phyloP scores from a whole-genome alignment of 1,140 invertebrate species.

The Dendrolimus kikuchii region DNA sequence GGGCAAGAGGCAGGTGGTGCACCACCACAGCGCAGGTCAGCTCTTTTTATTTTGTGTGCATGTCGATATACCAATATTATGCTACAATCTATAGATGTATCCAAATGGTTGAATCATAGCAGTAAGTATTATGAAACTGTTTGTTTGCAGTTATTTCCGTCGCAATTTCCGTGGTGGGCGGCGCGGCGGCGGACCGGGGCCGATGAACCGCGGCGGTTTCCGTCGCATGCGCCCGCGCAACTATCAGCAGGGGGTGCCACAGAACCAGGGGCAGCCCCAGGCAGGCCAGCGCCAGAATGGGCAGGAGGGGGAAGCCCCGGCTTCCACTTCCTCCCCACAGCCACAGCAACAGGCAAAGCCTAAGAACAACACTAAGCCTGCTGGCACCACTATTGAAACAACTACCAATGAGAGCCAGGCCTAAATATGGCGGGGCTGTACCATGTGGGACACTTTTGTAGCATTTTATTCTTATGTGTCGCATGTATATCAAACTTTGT shows the following conservation, averaged over 20 bases:
- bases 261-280: conserved; percentile 12
- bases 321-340: conserved; percentile 27
- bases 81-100: neutral
- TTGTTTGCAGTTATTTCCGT: conserved; percentile 46
- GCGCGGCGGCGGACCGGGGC: conserved; percentile 50
- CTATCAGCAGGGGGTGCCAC: conserved; percentile 28
- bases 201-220: conserved; percentile 54
- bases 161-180: conserved; percentile 64
- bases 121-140: conserved; percentile 1
- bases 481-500: conserved; percentile 31
- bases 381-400: conserved; percentile 50
- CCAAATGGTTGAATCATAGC: too few species aligned
- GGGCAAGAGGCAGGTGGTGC: conserved; percentile 44
- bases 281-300: conserved; percentile 26
- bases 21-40: conserved; percentile 58
- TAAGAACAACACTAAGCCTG: conserved; percentile 35
- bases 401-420: conserved; percentile 70
- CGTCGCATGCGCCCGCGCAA: conserved; percentile 49
- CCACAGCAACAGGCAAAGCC: conserved; percentile 38
- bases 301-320: conserved; percentile 34
- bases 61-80: neutral
- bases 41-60: neutral
- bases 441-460: conserved; percentile 35
- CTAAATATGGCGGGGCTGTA: conserved; percentile 29
- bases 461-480: conserved; percentile 45